Conservation (phyloP, 2,797 vertebrate species). For the Pseudopleuronectes americanus region DNA sequence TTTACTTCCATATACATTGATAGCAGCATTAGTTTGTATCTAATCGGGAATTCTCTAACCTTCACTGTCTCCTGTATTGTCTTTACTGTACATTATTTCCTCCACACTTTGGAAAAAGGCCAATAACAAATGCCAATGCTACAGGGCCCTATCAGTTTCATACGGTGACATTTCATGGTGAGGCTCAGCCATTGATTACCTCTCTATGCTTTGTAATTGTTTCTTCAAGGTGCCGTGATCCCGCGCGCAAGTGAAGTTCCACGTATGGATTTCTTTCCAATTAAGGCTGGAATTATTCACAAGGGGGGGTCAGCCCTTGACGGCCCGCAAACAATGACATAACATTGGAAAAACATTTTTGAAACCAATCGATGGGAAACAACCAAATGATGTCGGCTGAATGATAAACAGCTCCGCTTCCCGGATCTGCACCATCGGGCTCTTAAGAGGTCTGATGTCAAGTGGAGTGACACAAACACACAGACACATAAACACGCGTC, state of each 20-base stretch:
- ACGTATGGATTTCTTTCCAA: constrained; percentile 82
- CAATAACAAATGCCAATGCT: constrained; percentile 62
- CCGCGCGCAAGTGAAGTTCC: constrained; percentile 72
- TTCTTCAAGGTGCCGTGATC: constrained; percentile 77
- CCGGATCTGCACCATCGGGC: constrained; percentile 50
- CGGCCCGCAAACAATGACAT: constrained; percentile 81
- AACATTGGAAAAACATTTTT: constrained; percentile 83
- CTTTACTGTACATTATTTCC: constrained; percentile 48
- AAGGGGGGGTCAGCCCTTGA: constrained; percentile 72
- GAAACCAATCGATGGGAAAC: constrained; percentile 78
- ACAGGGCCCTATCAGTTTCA: constrained; percentile 65
- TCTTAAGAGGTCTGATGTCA: constrained; percentile 67
- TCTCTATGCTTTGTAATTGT: constrained; percentile 80
- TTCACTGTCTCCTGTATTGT: constrained; percentile 5
- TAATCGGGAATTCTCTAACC: constrained; percentile 5
- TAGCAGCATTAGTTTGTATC: background rate
- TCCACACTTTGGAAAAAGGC: constrained; percentile 38
- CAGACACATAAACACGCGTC: constrained; percentile 11
- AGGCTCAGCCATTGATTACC: constrained; percentile 76
- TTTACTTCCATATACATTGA: constrained; percentile 4
- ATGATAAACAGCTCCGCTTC: constrained; percentile 73
- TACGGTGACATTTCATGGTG: constrained; percentile 77
- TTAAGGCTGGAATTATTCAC: constrained; percentile 81
- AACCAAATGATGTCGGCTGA: constrained; percentile 77
- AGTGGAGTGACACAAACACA: constrained; percentile 52